These are phyloP conservation scores for Ooceraea biroi DNA, from an alignment of 1,140 invertebrate genomes.

Conservation along the genomic window DNA sequence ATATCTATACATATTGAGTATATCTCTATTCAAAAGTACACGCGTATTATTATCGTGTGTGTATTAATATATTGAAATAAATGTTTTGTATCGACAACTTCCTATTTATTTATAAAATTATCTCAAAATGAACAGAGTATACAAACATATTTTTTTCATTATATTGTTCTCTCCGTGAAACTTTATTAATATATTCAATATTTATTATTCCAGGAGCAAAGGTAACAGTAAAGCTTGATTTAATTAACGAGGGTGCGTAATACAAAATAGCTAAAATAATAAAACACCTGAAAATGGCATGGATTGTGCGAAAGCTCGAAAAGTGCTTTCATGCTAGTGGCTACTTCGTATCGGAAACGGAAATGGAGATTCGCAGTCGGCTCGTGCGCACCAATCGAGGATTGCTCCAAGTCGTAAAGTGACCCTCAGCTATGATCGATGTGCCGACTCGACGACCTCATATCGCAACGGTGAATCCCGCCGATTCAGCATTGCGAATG, in stretches of 20 bases:
- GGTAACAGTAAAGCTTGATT: background rate
- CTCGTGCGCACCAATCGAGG: slow-evolving; percentile 35
- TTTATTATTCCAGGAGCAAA: background rate
- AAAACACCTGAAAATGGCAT: slow-evolving; percentile 11
- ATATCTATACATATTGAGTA: too few relatives aligned
- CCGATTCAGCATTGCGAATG: slow-evolving; percentile 16
- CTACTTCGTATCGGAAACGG: slow-evolving; percentile 55
- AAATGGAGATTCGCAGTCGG: slow-evolving; percentile 63
- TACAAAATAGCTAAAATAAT: slow-evolving; percentile 1
- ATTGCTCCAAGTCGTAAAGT: slow-evolving; percentile 46
- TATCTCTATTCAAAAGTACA: too few relatives aligned
- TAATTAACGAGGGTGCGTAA: background rate
- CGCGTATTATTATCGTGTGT: too few relatives aligned
- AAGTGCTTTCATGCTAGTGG: slow-evolving; percentile 31
- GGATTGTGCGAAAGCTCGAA: background rate
- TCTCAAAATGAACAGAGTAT: background rate
- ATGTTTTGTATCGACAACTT: too few relatives aligned
- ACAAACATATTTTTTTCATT: background rate
- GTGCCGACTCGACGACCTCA: slow-evolving; percentile 51
- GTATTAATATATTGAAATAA: too few relatives aligned
- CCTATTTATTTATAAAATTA: too few relatives aligned
- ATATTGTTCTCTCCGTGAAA: background rate
- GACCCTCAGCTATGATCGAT: slow-evolving; percentile 62
- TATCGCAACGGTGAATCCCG: slow-evolving; percentile 26
- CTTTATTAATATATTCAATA: background rate